Evolutionary conservation across 2,797 vertebrate species (phyloP).

Genomic region (Apodemus agrarius): DNA sequence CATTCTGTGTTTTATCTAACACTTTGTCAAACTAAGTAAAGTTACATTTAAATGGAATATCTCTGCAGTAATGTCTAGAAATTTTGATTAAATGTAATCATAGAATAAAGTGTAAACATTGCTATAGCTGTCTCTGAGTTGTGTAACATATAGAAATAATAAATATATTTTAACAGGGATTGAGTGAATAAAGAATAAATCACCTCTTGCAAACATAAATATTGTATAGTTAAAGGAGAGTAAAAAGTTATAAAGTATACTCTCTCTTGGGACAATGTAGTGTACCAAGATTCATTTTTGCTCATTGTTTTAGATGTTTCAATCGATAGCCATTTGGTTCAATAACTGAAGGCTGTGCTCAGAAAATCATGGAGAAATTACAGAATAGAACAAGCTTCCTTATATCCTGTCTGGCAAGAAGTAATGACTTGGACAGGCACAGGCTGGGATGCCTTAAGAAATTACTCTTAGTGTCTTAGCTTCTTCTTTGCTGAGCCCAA

Average conservation of each 20-base stretch:
- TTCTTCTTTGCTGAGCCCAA: fast-evolving
- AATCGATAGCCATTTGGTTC: not conserved
- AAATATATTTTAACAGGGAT: not conserved
- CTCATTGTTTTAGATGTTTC: not conserved
- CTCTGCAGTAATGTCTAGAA: not conserved
- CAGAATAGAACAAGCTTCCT: not conserved
- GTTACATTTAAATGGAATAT: not conserved
- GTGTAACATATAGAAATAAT: not conserved
- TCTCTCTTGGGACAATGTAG: not conserved
- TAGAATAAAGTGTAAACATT: not conserved
- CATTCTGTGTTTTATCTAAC: not conserved
- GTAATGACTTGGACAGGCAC: not conserved
- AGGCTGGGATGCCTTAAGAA: not conserved
- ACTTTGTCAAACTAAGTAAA: not conserved
- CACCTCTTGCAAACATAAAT: not conserved
- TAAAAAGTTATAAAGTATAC: not conserved
- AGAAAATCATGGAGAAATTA: not conserved
- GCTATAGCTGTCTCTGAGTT: not conserved
- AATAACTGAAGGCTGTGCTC: not conserved
- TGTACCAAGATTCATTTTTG: not conserved
- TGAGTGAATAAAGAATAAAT: not conserved
- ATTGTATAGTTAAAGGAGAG: not conserved
- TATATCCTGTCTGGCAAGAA: fast-evolving
- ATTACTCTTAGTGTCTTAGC: not conserved
- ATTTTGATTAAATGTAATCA: not conserved